These are phyloP conservation scores for Temnothorax unifasciatus DNA, from an alignment of 2,888 invertebrate species.

Conservation along the genomic window DNA sequence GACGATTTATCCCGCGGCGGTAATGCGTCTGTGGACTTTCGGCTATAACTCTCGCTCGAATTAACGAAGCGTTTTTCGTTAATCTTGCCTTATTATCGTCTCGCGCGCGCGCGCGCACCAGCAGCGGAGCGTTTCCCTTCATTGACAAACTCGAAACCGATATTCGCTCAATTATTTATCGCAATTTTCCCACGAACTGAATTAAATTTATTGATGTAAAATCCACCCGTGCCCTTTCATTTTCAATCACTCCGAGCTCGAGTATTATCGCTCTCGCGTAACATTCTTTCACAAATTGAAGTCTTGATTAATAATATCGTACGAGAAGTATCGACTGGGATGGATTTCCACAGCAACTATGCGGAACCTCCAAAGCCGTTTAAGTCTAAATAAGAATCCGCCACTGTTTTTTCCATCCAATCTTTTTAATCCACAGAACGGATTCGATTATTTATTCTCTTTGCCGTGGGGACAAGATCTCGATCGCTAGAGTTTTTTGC, in stretches of 20 bases:
- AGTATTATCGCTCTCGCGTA: neutral
- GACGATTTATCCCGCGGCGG: slow-evolving; percentile 10
- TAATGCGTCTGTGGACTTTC: slow-evolving; percentile 15
- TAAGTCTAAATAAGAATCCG: slow-evolving; percentile 25
- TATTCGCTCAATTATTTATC: slow-evolving; percentile 15
- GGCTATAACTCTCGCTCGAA: neutral
- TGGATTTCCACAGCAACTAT: neutral
- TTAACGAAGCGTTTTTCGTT: slow-evolving; percentile 36
- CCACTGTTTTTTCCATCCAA: slow-evolving; percentile 7
- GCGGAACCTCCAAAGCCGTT: neutral
- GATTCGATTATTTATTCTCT: slow-evolving; percentile 28
- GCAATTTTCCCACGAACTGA: neutral
- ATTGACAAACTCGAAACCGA: slow-evolving; percentile 26
- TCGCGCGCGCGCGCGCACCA: neutral
- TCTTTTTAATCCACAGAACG: slow-evolving; percentile 29
- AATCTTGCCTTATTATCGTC: slow-evolving; percentile 33
- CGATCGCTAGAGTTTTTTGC: slow-evolving; percentile 18
- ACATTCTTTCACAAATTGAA: slow-evolving; percentile 19
- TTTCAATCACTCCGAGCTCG: neutral
- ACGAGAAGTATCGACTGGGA: neutral
- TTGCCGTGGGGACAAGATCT: neutral
- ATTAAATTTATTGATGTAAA: neutral
- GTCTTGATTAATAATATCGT: slow-evolving; percentile 20
- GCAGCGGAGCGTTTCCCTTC: neutral
- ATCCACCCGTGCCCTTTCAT: neutral